Evolutionary conservation across 2,113 vertebrate genomes (phyloP), one percentile per base, ranked within the genome.

Genomic region (Monopterus albus): DNA sequence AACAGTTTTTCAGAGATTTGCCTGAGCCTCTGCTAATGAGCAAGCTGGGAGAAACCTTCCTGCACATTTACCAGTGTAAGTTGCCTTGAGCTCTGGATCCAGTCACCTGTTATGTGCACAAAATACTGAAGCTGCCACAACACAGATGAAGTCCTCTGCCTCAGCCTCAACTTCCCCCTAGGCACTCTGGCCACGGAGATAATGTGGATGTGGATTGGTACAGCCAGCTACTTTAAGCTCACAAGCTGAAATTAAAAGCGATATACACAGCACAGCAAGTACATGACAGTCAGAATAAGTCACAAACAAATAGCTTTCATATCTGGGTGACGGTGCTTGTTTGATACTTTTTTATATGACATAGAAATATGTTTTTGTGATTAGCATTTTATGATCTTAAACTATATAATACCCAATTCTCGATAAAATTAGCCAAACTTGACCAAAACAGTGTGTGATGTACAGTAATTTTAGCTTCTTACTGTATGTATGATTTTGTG

Each of bases 1-100:
- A 99, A 51, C 98, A 98, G 78, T 99, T 98, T 88, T 98, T 98
- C 92, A 92, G 98, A 60, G 98, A 99, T 84, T 86, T 99, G 35
- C 98, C 97, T 0, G 98, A 99, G 50, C 98, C 98, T 4, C 94
- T 99, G 21, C 96, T 99, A 59, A 98, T 95, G 14, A 98, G 93
- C 92, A 98, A 98, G 75, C 93, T 98, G 36, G 96, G 96, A 13
- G 96, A 98, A 82, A 99, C 96, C 76, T 98, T 99, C 79, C 95
- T 99, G 49, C 96, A 98, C 62, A 98, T 99, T 79, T 98, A 99
- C 60, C 96, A 97, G 28, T 96, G 97, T 99, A 93, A 95, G 96
- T 78, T 0, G 7, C 29, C 51, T 26, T 14, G 2, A 25, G 23
- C 26, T 7, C 1, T 2, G 21, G 17, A 8, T 2, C 7, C 18